A percentile compares a stretch with the other conserved stretches of the same genome.
Evolutionary conservation across 2,888 invertebrate genomes (phyloP).

Genomic region (Acleris sparsana): DNA sequence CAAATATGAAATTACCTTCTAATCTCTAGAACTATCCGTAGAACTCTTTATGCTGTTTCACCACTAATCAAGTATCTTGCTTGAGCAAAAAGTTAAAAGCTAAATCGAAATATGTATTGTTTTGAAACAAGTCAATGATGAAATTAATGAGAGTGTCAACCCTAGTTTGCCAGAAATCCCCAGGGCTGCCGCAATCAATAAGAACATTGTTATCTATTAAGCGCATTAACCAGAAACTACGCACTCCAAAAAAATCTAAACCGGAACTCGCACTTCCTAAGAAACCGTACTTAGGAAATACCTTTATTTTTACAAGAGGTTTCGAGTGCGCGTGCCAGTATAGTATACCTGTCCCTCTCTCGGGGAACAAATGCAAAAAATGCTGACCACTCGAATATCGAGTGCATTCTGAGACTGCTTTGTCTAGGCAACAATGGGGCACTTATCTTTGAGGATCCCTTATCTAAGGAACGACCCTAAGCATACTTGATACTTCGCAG

Average conservation of each 20-base stretch:
- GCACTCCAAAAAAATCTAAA: conserved; percentile 46
- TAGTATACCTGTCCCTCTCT: conserved; percentile 43
- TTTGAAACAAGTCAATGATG: background rate
- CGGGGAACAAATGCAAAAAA: conserved; percentile 58
- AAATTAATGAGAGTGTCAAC: conserved; percentile 1
- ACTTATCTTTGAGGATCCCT: conserved; percentile 52
- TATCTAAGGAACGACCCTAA: conserved; percentile 30
- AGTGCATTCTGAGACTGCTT: conserved; percentile 59
- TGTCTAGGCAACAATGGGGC: conserved; percentile 64
- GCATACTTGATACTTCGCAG: conserved; percentile 37
- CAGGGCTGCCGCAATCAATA: conserved; percentile 28
- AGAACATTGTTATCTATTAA: conserved; percentile 38
- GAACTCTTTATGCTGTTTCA: no score
- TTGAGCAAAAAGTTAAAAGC: no score
- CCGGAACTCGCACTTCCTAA: conserved; percentile 75
- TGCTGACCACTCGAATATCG: conserved; percentile 68
- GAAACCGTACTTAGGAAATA: conserved; percentile 61
- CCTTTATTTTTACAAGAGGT: conserved; percentile 48
- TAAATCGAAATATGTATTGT: no score
- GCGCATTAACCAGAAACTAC: conserved; percentile 27
- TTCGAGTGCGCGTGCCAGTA: conserved; percentile 71
- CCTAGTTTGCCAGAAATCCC: conserved; percentile 4
- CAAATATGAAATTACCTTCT: no score
- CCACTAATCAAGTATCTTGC: no score
- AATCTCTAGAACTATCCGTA: no score